Evolutionary conservation across 2,797 vertebrate species (phyloP).

Genomic region (Enteromius trimaculatus): DNA sequence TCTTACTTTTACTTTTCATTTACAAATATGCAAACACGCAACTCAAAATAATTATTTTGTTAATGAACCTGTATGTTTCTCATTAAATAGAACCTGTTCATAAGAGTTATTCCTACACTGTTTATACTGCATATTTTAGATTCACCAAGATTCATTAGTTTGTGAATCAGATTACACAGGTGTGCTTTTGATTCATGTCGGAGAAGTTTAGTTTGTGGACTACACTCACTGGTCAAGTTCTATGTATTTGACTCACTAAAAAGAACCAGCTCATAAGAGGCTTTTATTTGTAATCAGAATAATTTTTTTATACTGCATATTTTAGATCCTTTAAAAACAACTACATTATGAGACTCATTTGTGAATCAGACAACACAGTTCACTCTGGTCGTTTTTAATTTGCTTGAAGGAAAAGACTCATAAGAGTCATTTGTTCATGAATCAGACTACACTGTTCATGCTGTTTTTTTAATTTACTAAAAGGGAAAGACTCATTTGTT

Average conservation of each 20-base stretch:
- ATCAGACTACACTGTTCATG: neutral
- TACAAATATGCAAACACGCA: neutral
- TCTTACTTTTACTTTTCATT: neutral
- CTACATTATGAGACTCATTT: neutral
- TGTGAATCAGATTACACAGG: neutral
- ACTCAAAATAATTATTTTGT: neutral
- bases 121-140: neutral
- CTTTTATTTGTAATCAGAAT: neutral
- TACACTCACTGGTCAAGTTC: neutral
- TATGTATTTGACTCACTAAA: neutral
- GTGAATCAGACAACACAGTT: no score
- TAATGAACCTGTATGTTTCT: neutral
- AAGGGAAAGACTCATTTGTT: neutral
- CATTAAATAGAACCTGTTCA: neutral
- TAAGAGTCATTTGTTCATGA: neutral
- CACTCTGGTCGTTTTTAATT: neutral
- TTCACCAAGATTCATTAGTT: neutral
- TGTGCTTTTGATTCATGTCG: neutral
- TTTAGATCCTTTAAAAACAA: neutral
- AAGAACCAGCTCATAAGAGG: neutral
- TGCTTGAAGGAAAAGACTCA: neutral
- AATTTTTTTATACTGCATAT: neutral
- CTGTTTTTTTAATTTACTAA: neutral
- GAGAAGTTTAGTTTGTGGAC: neutral
- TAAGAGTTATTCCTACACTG: neutral